Conservation (phyloP, 2,113 vertebrate genomes). For the Phylloscopus whistleri region DNA sequence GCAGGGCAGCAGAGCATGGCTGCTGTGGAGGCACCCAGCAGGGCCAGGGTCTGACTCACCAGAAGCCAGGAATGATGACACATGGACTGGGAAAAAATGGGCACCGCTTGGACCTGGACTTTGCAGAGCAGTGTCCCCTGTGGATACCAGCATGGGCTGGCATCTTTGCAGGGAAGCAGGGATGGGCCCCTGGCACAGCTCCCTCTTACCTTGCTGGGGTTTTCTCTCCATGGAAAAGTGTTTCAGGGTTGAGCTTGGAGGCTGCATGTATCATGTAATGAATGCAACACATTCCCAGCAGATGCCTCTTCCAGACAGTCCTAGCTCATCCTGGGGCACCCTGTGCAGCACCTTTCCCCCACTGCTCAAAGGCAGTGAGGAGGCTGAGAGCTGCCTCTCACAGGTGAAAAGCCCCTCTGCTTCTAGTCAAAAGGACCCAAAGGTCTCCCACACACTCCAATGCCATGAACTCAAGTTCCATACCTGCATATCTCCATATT, state of each 20-base stretch:
- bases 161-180: neutral
- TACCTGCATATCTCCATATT: fast-evolving
- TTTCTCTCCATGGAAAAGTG: neutral
- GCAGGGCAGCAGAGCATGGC: neutral
- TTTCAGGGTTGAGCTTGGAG: neutral
- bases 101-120: neutral
- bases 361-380: neutral
- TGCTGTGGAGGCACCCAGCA: neutral
- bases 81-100: neutral
- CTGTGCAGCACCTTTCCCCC: neutral
- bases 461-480: neutral
- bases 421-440: neutral
- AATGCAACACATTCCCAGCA: neutral
- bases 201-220: neutral
- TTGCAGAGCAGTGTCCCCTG: neutral
- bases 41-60: neutral
- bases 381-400: neutral
- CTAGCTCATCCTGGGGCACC: neutral
- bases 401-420: neutral
- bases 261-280: neutral
- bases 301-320: fast-evolving
- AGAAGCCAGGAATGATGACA: neutral
- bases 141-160: fast-evolving
- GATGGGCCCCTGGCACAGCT: neutral
- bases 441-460: fast-evolving